Evolutionary conservation across 2,797 vertebrate genomes (phyloP).

Genomic region (Scyliorhinus canicula): DNA sequence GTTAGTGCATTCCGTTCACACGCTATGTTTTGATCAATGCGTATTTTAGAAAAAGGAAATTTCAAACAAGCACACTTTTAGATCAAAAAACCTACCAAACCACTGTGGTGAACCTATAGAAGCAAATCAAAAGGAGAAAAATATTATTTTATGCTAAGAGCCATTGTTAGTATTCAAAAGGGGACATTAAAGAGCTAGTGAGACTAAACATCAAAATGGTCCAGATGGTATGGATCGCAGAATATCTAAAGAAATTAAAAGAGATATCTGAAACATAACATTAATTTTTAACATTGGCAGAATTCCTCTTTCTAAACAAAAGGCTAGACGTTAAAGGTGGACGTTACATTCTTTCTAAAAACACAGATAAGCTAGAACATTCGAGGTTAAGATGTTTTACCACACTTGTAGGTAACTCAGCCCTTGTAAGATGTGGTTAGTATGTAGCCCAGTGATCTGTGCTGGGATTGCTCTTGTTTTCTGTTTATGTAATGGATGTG

Average conservation of each 20-base stretch:
- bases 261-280: not conserved
- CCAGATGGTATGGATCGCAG: not conserved
- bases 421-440: not conserved
- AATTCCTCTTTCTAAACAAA: not conserved
- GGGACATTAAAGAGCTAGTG: too few species aligned
- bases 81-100: constrained; percentile 67
- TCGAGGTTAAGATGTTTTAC: not conserved
- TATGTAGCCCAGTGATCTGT: not conserved
- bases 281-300: not conserved
- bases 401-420: not conserved
- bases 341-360: not conserved
- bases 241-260: not conserved
- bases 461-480: not conserved
- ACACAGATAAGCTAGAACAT: not conserved
- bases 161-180: not conserved
- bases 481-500: not conserved
- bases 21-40: constrained; percentile 43
- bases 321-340: too few species aligned
- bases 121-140: not conserved
- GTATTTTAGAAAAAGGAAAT: constrained; percentile 49
- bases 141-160: constrained; percentile 9
- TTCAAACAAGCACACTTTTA: constrained; percentile 49
- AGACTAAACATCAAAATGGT: not conserved
- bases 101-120: constrained; percentile 72
- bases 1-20: constrained; percentile 29